phyloP scores from a whole-genome alignment of 2,113 vertebrate genomes.

The Zosterops hypoxanthus region DNA sequence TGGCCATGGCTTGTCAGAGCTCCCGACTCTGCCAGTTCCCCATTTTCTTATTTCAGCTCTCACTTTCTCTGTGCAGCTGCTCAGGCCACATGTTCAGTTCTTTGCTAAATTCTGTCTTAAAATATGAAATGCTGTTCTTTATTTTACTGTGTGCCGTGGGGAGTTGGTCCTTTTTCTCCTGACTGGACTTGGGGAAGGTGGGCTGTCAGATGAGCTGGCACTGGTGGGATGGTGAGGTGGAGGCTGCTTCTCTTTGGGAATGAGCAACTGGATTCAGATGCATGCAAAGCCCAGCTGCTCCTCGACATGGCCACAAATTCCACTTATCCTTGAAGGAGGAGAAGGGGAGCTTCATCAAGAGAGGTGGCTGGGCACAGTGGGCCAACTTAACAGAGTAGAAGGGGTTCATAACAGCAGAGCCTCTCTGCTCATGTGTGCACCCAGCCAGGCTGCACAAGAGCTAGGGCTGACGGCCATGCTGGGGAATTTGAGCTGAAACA shows the following conservation, averaged over 20 bases:
- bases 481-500: not conserved
- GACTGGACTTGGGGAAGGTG: not conserved
- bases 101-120: not conserved
- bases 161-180: not conserved
- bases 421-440: fast-evolving
- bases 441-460: fast-evolving
- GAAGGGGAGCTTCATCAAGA: not conserved
- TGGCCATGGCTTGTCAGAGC: fast-evolving
- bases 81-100: fast-evolving
- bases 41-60: not conserved
- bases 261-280: not conserved
- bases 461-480: fast-evolving
- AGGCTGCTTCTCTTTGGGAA: not conserved
- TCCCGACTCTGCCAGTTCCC: fast-evolving
- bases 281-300: not conserved
- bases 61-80: not conserved
- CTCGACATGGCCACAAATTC: not conserved
- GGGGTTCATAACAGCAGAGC: fast-evolving
- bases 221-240: not conserved
- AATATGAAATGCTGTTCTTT: not conserved
- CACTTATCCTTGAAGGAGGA: not conserved
- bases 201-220: not conserved
- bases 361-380: not conserved
- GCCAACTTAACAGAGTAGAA: not conserved
- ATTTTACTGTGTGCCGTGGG: not conserved